Base-by-base conservation (phyloP, 2,113 vertebrate genomes). In the Sander lucioperca region DNA sequence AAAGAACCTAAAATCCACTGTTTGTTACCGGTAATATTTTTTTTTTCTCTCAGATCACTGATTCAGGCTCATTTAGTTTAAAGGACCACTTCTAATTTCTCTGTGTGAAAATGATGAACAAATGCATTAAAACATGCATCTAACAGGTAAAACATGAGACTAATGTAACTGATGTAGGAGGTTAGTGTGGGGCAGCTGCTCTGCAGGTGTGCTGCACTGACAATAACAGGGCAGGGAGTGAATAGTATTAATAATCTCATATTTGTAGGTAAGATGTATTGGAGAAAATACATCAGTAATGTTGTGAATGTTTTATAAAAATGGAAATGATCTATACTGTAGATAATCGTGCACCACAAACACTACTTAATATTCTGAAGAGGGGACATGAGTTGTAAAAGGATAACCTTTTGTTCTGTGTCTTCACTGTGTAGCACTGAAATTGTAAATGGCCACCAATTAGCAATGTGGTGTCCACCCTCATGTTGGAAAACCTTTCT, bases 401-500 rank as follows among this genome's bases (percentile, higher is more conserved):
- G 10, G 18, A 45, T n/a, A 61, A 14, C 19, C 21, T 56, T 63
- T 63, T 51, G 30, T 71, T 72, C 39, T 73, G 36, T 67, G 50
- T 30, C 53, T 73, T 72, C 8, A 56, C 39, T 51, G 8, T 43
- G 53, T 27, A 39, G 7, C 70, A 62, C 19, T 65, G 10, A 63
- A 72, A 39, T 25, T 72, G 25, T 45, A n/a, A 19, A 65, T 19
- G 9, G 18, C 9, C 23, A 33, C 33, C 45, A 56, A n/a, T 61
- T 53, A 63, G 54, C 50, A 23, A 48, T 33, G 2, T 65, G 0
- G 48, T 66, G 11, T 15, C 45, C 63, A 33, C 25, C 57, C 57
- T 15, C 43, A 50, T 27, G 19, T 11, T 30, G 53, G 13, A 74
- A 67, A 57, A 54, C 13, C 16, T 62, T 61, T 82, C 43, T 72